Evolutionary conservation across 2,113 vertebrate genomes (phyloP), one percentile per base, ranked within the genome.

Genomic region (Cavia aperea): DNA sequence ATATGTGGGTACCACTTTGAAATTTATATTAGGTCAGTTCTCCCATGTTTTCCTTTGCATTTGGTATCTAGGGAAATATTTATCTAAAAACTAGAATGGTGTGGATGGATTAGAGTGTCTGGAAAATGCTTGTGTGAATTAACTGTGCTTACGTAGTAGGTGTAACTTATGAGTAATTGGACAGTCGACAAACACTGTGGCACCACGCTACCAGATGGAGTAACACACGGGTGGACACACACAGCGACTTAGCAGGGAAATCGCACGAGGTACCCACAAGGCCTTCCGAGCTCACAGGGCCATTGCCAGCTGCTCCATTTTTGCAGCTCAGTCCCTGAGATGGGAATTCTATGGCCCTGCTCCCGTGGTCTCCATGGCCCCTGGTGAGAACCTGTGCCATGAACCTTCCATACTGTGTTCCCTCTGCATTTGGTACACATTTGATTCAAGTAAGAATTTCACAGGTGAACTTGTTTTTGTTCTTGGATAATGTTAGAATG

Each of bases 21-120:
- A 92, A 85, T n/a, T 33, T 60, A 94, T 77, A 77, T 65, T 73
- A 81, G 75, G 24, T 92, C 31, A 62, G 26, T 78, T 81, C 51
- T 91, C 39, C 21, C 46, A 82, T 58, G 26, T 91, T 29, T 81
- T 5, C 43, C n/a, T 87, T 39, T 51, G 62, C 10, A 84, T 51
- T 85, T 72, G 21, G 18, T 54, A 82, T 68, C n/a, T 65, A 90
- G 70, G 10, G 21, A 78, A 81, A 92, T 82, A 43, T 73, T 85
- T 2, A 62, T 46, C 54, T 46, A 82, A 92, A 86, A 86, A 65
- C 58, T 51, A 85, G 78, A 54, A 83, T 31, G 3, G 14, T 26
- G 66, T 0, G 39, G n/a, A 23, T n/a, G 10, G 9, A 89, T 84
- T 73, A 81, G 78, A 65, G 75, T 86, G 51, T 63, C 72, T 84